Evolutionary conservation across 23 tunicate species (phyloP).

Genomic region (Ciona savignyi): DNA sequence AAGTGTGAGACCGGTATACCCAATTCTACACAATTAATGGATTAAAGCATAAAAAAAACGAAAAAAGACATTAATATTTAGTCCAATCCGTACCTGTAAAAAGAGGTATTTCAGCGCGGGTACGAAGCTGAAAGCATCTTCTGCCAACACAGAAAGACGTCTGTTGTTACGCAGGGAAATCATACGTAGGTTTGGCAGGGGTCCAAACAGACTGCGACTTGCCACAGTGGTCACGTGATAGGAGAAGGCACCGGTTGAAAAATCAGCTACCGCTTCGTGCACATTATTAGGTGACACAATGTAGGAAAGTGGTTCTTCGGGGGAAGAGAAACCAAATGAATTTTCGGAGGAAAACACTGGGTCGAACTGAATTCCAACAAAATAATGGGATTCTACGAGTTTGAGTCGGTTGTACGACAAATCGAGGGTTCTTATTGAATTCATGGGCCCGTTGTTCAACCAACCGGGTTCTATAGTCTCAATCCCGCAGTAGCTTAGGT

Average conservation of each 20-base stretch:
- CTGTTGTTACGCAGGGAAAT: slow-evolving; percentile 29
- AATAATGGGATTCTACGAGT: slow-evolving; percentile 1
- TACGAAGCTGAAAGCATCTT: slow-evolving; percentile 31
- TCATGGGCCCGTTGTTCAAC: slow-evolving; percentile 60
- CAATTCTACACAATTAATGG: too few species aligned
- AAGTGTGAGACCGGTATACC: too few species aligned
- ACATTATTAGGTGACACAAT: slow-evolving; percentile 14
- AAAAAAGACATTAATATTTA: too few species aligned
- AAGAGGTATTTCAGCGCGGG: slow-evolving; percentile 48
- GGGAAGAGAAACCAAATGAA: too few species aligned
- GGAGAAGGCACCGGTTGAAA: background rate
- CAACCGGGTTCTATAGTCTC: slow-evolving; percentile 34
- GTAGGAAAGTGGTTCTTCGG: slow-evolving; percentile 13
- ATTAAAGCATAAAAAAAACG: too few species aligned
- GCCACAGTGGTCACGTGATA: background rate
- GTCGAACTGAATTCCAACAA: too few species aligned
- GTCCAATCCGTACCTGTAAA: slow-evolving; percentile 33
- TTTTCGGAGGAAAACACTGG: too few species aligned
- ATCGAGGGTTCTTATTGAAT: slow-evolving; percentile 29
- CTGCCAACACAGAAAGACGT: slow-evolving; percentile 6
- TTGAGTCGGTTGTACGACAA: slow-evolving; percentile 33
- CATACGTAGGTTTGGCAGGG: slow-evolving; percentile 7
- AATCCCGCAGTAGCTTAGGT: slow-evolving; percentile 46
- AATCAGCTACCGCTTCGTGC: too few species aligned
- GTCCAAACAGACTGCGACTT: too few species aligned